Evolutionary conservation across 2,797 vertebrate genomes (phyloP), one percentile per base, ranked within the genome.

Genomic region (Hoplostethus atlanticus): DNA sequence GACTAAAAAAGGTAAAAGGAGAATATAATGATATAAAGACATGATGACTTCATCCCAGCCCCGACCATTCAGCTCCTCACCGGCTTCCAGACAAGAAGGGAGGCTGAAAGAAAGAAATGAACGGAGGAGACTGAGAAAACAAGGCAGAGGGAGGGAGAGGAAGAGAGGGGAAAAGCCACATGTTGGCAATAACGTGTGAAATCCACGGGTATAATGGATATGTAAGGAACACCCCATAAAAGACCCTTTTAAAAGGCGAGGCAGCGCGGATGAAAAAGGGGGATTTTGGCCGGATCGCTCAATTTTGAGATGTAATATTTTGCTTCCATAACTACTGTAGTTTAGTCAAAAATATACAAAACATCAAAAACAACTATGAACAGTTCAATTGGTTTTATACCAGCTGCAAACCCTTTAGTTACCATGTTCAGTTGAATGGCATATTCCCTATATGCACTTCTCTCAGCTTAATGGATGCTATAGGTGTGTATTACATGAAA

Each of bases 1-100:
- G 91, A 93, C 94, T 95, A 95, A 94, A 95, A 95, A 95, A 94
- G 93, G 93, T 93, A 92, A 91, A 94, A 91, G 84, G 87, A 90
- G 91, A 89, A 91, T 93, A 93, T 93, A 94, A 93, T 88, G 80
- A 90, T 91, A 93, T 91, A 92, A 91, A 92, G 91, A 90, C 89
- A 92, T 90, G 91, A 94, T 93, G 94, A 94, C 92, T 93, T 92
- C 92, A 89, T 87, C 58, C 78, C 81, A 69, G 73, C 88, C 79
- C 80, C 84, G 56, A 80, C 79, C 88, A 74, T 87, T 90, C 72
- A 88, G 84, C 85, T 90, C 77, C 82, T 87, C 81, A 0, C 86
- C 83, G 67, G 80, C 88, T 84, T 86, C 67, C 81, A 89, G 88
- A 90, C 80, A 56, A 21, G 21, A 79, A 84, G 82, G 58, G 75